Evolutionary conservation across 2,797 vertebrate species (phyloP).

Genomic region (Stomatorhinus walkeri): DNA sequence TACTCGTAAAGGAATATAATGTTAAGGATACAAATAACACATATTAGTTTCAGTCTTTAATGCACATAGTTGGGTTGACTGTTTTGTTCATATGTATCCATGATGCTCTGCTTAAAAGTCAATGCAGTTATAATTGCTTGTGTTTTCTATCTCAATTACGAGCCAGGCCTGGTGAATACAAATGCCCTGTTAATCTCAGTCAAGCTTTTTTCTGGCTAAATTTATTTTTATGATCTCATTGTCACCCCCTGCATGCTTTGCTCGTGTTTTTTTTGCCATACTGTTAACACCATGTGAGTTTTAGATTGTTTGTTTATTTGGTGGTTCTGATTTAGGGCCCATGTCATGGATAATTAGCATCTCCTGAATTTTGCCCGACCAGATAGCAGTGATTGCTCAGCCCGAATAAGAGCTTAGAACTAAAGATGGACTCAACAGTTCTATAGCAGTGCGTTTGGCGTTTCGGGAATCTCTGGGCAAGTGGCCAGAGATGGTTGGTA

Average conservation of each 20-base stretch:
- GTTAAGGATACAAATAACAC: background rate
- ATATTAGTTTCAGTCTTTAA: background rate
- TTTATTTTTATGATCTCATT: slow-evolving; percentile 1
- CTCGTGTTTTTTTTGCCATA: background rate
- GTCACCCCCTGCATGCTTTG: background rate
- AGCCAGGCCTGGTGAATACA: background rate
- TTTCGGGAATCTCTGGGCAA: background rate
- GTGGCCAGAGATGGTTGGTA: background rate
- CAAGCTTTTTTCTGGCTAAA: background rate
- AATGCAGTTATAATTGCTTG: background rate
- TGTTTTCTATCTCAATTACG: background rate
- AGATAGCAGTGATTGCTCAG: background rate
- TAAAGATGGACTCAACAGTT: background rate
- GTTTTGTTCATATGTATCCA: background rate
- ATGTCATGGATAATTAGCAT: background rate
- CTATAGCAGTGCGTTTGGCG: background rate
- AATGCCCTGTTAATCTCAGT: background rate
- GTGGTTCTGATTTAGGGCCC: background rate
- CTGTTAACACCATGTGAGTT: background rate
- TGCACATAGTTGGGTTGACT: background rate
- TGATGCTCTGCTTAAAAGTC: background rate
- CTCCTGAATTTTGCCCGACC: background rate
- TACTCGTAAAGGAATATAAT: background rate
- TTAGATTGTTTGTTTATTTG: background rate
- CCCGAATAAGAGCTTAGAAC: background rate